phyloP scores from a whole-genome alignment of 2,113 vertebrate genomes.

The Myanophis thanlyinensis region DNA sequence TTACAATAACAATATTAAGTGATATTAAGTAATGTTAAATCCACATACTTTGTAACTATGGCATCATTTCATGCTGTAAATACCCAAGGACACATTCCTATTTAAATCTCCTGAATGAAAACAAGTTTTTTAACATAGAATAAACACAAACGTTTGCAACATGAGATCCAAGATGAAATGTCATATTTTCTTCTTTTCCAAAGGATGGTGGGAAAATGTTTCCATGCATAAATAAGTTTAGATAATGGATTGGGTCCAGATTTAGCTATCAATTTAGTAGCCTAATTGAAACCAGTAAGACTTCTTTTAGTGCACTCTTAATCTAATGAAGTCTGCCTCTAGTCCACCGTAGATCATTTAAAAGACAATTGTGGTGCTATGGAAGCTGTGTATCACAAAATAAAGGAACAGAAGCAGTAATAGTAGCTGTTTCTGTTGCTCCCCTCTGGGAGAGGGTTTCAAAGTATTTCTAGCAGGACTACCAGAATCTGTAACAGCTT shows the following conservation, averaged over 20 bases:
- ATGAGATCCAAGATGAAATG: not conserved
- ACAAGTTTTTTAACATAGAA: not conserved
- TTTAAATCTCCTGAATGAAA: not conserved
- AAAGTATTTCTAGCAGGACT: too few relatives aligned
- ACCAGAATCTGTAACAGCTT: too few relatives aligned
- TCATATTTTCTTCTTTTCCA: not conserved
- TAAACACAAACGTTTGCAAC: not conserved
- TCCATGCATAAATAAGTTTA: not conserved
- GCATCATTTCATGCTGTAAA: not conserved
- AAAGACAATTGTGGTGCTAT: not conserved
- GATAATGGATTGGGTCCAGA: not conserved
- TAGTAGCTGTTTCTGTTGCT: too few relatives aligned
- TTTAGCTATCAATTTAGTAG: not conserved
- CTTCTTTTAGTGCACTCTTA: not conserved
- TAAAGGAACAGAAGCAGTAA: not conserved
- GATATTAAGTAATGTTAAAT: not conserved
- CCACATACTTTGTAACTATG: not conserved
- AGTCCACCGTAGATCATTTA: not conserved
- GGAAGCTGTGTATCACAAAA: not conserved
- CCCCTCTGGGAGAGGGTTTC: too few relatives aligned
- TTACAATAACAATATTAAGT: not conserved
- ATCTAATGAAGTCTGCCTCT: not conserved
- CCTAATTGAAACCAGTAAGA: too few relatives aligned
- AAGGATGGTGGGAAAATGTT: not conserved
- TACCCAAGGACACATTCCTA: not conserved